Percentiles rank a stretch among this genome's conserved stretches.
Evolutionary conservation across 1,140 invertebrate genomes (phyloP).

Genomic region (Drosophila hydei): DNA sequence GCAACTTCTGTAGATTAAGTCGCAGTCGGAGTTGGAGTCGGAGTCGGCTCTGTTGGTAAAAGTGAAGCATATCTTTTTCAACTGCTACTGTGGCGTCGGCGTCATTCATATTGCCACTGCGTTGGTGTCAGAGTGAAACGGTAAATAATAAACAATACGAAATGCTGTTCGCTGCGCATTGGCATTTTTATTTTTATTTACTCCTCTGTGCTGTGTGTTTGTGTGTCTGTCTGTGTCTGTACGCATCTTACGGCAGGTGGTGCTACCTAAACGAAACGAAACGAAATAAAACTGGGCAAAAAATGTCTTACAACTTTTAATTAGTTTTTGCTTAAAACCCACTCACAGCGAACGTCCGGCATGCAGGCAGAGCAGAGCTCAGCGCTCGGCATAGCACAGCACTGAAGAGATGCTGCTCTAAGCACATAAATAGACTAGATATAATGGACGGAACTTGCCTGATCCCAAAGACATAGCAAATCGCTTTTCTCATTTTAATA

Average conservation of each 20-base stretch:
- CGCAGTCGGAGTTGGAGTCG: not conserved
- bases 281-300: conserved; percentile 45
- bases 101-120: conserved; percentile 35
- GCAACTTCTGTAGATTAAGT: conserved; percentile 57
- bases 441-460: conserved; percentile 5
- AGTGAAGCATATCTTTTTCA: conserved; percentile 39
- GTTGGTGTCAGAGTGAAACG: conserved; percentile 59
- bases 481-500: no score
- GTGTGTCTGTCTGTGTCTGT: conserved; percentile 7
- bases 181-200: conserved; percentile 47
- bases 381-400: no score
- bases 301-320: conserved; percentile 82
- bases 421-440: conserved; percentile 34
- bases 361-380: not conserved
- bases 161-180: conserved; percentile 44
- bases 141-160: conserved; percentile 74
- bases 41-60: conserved; percentile 38
- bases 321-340: conserved; percentile 81
- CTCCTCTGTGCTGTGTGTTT: conserved; percentile 11
- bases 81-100: conserved; percentile 9
- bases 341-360: conserved; percentile 47
- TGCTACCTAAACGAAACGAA: conserved; percentile 46
- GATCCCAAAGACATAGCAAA: not conserved
- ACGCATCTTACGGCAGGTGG: conserved; percentile 49
- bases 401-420: conserved; percentile 7